Conservation (phyloP, 2,113 vertebrate species). For the Vidua macroura region DNA sequence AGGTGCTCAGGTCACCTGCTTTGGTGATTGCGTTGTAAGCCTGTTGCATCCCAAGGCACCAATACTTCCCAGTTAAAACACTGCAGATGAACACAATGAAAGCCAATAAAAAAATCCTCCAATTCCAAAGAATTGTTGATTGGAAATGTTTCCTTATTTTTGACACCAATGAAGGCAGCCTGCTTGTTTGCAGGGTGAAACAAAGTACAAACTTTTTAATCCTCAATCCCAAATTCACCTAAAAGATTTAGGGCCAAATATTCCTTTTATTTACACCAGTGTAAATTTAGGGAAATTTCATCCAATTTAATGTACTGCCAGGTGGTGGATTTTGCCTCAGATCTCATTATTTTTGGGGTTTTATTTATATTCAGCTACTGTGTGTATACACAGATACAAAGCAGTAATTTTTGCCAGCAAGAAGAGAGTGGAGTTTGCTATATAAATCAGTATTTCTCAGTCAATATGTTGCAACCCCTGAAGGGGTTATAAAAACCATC, state of each 20-base stretch:
- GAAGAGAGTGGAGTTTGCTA: not conserved
- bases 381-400: conserved; percentile 12
- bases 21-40: not conserved
- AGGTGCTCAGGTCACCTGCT: not conserved
- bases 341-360: conserved; percentile 31
- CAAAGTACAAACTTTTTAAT: not conserved
- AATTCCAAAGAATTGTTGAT: not conserved
- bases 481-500: conserved; percentile 60
- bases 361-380: conserved; percentile 38
- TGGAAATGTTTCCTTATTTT: not conserved
- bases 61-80: not conserved
- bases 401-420: conserved; percentile 46
- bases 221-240: not conserved
- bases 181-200: not conserved
- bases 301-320: not conserved
- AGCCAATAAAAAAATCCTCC: not conserved
- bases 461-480: conserved; percentile 35
- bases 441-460: conserved; percentile 57
- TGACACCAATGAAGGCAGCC: not conserved
- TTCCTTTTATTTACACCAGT: conserved; percentile 5
- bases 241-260: conserved; percentile 9
- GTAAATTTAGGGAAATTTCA: conserved; percentile 41
- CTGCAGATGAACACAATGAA: not conserved
- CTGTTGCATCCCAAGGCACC: not conserved
- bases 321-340: conserved; percentile 28